phyloP scores from a whole-genome alignment of 2,113 vertebrate genomes.

The Gobio gobio region DNA sequence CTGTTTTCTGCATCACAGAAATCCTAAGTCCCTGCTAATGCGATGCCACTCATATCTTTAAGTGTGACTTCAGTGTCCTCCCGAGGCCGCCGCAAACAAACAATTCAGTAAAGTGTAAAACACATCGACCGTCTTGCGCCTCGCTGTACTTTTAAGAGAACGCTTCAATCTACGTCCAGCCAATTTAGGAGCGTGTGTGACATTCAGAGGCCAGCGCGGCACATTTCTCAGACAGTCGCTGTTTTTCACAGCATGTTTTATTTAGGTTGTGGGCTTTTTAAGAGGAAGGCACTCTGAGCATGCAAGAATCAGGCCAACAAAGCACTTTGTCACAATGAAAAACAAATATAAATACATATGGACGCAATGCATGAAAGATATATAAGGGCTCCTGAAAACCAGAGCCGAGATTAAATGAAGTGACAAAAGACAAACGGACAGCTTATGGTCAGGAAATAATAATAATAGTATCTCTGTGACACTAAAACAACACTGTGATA shows the following conservation, averaged over 20 bases:
- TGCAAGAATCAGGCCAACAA: slow-evolving; percentile 48
- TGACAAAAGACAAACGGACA: not conserved
- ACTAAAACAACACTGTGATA: too few relatives aligned
- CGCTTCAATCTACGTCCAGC: not conserved
- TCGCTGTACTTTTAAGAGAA: not conserved
- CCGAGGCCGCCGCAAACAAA: not conserved
- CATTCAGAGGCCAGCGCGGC: not conserved
- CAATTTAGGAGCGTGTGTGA: not conserved
- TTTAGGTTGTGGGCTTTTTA: slow-evolving; percentile 63
- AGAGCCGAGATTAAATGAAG: not conserved
- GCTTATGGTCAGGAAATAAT: not conserved
- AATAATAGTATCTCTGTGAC: too few relatives aligned
- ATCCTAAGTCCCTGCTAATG: not conserved
- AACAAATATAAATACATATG: slow-evolving; percentile 35
- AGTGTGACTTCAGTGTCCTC: not conserved
- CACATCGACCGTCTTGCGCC: not conserved
- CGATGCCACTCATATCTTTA: not conserved
- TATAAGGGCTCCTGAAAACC: slow-evolving; percentile 26
- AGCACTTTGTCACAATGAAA: slow-evolving; percentile 41
- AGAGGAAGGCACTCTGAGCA: slow-evolving; percentile 46
- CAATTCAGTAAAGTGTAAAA: slow-evolving; percentile 13
- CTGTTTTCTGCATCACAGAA: not conserved
- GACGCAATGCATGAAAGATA: slow-evolving; percentile 43
- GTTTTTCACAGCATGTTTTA: slow-evolving; percentile 66
- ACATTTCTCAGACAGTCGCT: not conserved